phyloP scores from a whole-genome alignment of 2,888 invertebrate genomes.

The Macrosiphum euphorbiae region DNA sequence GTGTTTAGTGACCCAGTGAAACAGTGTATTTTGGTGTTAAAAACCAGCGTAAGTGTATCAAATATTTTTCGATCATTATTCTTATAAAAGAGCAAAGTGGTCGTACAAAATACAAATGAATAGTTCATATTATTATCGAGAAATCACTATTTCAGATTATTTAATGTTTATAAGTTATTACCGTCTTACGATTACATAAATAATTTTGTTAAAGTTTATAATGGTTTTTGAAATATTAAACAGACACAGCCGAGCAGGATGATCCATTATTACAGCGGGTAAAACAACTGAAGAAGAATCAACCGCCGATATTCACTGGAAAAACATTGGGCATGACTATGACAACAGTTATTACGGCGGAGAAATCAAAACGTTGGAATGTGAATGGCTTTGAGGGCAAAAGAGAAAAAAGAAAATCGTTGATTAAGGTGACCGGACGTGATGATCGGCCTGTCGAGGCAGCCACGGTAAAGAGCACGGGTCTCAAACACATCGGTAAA shows the following conservation, averaged over 20 bases:
- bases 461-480: too few species aligned
- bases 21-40: too few species aligned
- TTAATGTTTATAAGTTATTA: neutral
- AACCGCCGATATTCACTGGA: accelerated
- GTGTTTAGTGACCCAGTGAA: too few species aligned
- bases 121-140: neutral
- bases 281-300: neutral
- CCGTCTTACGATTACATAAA: neutral
- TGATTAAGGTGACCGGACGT: too few species aligned
- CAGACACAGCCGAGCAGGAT: neutral
- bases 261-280: neutral
- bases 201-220: neutral
- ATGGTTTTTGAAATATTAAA: neutral
- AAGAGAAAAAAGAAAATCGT: too few species aligned
- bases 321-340: neutral
- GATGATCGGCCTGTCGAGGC: neutral
- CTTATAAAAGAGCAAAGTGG: neutral
- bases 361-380: too few species aligned
- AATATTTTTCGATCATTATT: neutral
- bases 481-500: neutral
- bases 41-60: neutral
- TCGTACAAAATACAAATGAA: neutral
- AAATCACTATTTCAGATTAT: neutral
- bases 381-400: too few species aligned
- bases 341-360: neutral